Base-by-base conservation (phyloP, 1,140 invertebrate species). In the Sitophilus oryzae region DNA sequence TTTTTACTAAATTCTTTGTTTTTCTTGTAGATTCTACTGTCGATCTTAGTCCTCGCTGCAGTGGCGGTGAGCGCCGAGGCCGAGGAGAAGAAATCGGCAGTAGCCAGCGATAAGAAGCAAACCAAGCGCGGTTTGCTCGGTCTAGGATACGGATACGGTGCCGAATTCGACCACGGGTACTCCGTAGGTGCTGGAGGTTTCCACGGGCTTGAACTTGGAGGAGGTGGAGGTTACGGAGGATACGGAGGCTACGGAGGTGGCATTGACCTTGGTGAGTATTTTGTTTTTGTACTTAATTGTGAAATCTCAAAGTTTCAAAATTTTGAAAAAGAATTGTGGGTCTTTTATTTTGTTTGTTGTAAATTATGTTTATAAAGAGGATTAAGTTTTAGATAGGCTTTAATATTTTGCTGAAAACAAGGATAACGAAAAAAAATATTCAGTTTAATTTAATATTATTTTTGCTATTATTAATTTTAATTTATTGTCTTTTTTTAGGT, bases 11-110 rank as follows among this genome's bases (percentile, higher is more conserved):
- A 44, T 15, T 40, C 1, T 49, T 11, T 49, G 22, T 61, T 66
- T 69, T 68, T 41, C 66, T 80, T 74, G 15, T 76, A 88, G 85
- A 72, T 86, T 66, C 80, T 76, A 66, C 69, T 84, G 74, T 79
- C 79, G 71, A 74, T 86, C 74, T 77, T 87, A 73, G 81, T 83
- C 74, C 80, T 88, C 73, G 77, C 82, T 68, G 82, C 78, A 58
- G 76, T 76, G 45, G 76, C 78, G 70, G 79, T 77, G 65, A 77
- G 79, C 64, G 79, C 79, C 69, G 78, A 82, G 67, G 66, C 65
- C 45, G 75, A 74, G 71, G 76, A 78, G 64, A 79, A 81, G 70
- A 79, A 82, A n/a, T n/a, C n/a, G 71, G 71, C 78, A 56, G 79
- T 79, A 70, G 75, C 72, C 59, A 52, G 72, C 76, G 68, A 71